Base-by-base conservation (phyloP, 2,797 vertebrate species). In the Malacoraja senta region DNA sequence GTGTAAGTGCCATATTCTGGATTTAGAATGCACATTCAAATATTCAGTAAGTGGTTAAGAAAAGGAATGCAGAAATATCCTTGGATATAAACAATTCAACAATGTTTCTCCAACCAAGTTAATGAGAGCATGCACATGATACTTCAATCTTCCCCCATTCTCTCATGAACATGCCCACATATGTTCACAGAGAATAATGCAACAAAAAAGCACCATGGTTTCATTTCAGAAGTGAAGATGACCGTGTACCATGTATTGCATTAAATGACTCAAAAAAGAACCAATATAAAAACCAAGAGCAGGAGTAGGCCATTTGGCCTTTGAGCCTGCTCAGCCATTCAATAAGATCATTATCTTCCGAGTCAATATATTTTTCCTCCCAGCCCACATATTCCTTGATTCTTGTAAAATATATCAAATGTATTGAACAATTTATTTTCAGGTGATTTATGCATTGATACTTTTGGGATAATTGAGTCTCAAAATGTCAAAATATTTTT, bases 1-100 rank as follows among this genome's bases (percentile, higher is more conserved):
- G n/a, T 71, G 65, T 24, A 65, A 19, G n/a, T 90, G 58, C 63
- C 63, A 58, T 90, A 24, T 35, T 24, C 32, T 15, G 32, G n/a
- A 90, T 90, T 90, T 63, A 90, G 13, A 63, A 21, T 86, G 53
- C 29, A 61, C 29, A 58, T 86, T 86, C 53, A 63, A 86, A n/a
- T 65, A 65, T 88, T 88, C 17, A n/a, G 12, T 12, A 88, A 88
- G n/a, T n/a, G 17, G 19, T 65, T 53, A 53, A 0, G 68, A 65
- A 61, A 63, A 63, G 58, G 24, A 86, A 19, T n/a, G 32, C 32
- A 88, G 26, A 53, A 65, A 32, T 61, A 32, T 19, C n/a, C 61
- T 26, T 61, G 24, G 12, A 3, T 35, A 13, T 84, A 24, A 26
- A 61, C 35, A 8, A 29, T 17, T 86, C 29, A n/a, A 15, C 0